These are phyloP conservation scores for Proisotoma minuta DNA, from an alignment of 2,888 invertebrate genomes.

Conservation along the genomic window DNA sequence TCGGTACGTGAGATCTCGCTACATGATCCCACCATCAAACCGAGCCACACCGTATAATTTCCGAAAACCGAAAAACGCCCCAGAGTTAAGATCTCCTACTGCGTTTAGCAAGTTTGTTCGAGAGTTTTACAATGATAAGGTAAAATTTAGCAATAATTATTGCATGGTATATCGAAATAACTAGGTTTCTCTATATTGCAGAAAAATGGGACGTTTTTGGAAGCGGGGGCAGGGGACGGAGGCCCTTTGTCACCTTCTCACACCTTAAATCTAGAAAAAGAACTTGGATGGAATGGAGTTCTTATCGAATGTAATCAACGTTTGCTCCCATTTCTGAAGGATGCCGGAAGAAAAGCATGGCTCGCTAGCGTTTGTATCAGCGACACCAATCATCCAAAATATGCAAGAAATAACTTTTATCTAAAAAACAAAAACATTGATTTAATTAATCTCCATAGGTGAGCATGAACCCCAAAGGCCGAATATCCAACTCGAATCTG, in stretches of 20 bases:
- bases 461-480: neutral
- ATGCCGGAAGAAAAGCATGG: constrained; percentile 22
- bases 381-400: neutral
- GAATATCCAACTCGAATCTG: neutral
- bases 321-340: constrained; percentile 9
- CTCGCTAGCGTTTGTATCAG: constrained; percentile 24
- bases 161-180: neutral
- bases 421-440: neutral
- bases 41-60: neutral
- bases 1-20: neutral
- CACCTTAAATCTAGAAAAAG: constrained; percentile 22
- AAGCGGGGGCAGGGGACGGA: constrained; percentile 23
- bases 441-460: neutral
- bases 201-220: constrained; percentile 25
- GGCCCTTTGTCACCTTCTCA: constrained; percentile 6
- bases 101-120: neutral
- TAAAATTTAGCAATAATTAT: neutral
- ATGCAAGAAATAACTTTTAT: neutral
- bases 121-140: neutral
- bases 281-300: constrained; percentile 23
- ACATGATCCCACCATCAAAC: neutral
- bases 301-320: constrained; percentile 30
- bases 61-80: neutral
- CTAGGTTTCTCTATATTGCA: neutral
- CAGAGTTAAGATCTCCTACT: too few relatives aligned